Conservation (phyloP, 2,113 vertebrate genomes). For the Labrus mixtus region DNA sequence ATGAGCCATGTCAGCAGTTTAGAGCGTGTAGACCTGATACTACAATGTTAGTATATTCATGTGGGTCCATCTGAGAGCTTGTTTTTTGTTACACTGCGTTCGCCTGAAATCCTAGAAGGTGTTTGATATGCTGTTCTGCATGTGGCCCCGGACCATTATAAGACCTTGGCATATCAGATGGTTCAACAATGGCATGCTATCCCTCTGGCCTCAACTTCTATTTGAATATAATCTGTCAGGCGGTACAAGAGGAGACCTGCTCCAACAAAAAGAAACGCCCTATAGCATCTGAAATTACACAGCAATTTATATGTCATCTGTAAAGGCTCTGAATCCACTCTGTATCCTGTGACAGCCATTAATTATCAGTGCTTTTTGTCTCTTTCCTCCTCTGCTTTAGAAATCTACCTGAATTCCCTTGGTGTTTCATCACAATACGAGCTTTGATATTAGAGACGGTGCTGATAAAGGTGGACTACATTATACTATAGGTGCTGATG, state of each 20-base stretch:
- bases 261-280: constrained; percentile 69
- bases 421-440: constrained; percentile 39
- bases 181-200: constrained; percentile 69
- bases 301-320: constrained; percentile 86
- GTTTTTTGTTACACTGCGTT: constrained; percentile 51
- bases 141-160: constrained; percentile 58
- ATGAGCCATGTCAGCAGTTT: background rate
- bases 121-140: constrained; percentile 65
- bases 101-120: constrained; percentile 71
- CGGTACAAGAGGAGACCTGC: constrained; percentile 80
- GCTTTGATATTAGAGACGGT: constrained; percentile 66
- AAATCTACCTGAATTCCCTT: constrained; percentile 68
- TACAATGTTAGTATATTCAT: constrained; percentile 7
- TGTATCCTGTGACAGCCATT: constrained; percentile 76
- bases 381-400: constrained; percentile 47
- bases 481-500: constrained; percentile 31
- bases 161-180: constrained; percentile 67
- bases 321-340: constrained; percentile 76
- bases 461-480: constrained; percentile 32
- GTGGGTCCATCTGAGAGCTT: constrained; percentile 32
- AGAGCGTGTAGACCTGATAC: background rate
- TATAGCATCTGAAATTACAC: constrained; percentile 83
- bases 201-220: constrained; percentile 64
- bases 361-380: constrained; percentile 79
- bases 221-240: constrained; percentile 79